Evolutionary conservation across 2,888 invertebrate species (phyloP).

Genomic region (Tricholauxania praeusta): DNA sequence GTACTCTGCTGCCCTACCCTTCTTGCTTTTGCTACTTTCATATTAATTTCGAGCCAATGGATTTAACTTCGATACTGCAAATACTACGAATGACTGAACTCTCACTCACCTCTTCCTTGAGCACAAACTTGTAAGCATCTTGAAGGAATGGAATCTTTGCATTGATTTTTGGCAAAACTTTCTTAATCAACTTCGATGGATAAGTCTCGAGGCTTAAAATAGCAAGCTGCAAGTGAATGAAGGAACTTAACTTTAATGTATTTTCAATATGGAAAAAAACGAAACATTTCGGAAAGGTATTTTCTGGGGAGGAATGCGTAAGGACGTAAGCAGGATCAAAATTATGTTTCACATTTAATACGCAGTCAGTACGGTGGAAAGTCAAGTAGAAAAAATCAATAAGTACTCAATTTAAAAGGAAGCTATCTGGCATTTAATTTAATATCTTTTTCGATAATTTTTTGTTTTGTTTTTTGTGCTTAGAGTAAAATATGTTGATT

Average conservation of each 20-base stretch:
- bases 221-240: constrained; percentile 54
- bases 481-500: too few relatives aligned
- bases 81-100: constrained; percentile 42
- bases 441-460: too few relatives aligned
- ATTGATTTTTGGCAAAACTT: constrained; percentile 61
- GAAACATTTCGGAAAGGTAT: background rate
- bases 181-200: constrained; percentile 65
- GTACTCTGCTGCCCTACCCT: background rate
- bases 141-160: constrained; percentile 54
- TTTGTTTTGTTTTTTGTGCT: too few relatives aligned
- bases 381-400: too few relatives aligned
- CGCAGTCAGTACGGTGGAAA: too few relatives aligned
- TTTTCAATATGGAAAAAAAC: background rate
- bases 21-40: constrained; percentile 21
- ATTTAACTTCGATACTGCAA: background rate
- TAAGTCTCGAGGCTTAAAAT: constrained; percentile 61
- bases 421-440: too few relatives aligned
- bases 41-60: background rate
- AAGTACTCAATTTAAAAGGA: too few relatives aligned
- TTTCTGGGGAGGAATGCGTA: background rate
- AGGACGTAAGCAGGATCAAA: too few relatives aligned
- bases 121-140: constrained; percentile 63
- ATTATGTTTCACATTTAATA: too few relatives aligned
- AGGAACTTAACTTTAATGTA: constrained; percentile 37
- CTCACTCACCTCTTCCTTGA: constrained; percentile 61